phyloP scores from a whole-genome alignment of 2,888 invertebrate species.

The Chirona hameri region DNA sequence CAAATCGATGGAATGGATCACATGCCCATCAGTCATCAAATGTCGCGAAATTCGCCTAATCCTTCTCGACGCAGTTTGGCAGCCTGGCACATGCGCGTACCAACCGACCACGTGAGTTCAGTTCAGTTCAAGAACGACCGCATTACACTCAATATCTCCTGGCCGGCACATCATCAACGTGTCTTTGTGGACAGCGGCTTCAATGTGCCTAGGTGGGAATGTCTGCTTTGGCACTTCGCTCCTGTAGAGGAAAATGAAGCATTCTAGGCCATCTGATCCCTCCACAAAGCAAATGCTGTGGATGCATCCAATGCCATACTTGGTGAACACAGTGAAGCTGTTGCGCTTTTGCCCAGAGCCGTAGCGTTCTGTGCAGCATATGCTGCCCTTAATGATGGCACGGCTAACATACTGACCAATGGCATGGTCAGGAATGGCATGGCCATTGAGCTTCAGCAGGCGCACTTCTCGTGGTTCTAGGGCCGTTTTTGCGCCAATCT shows the following conservation, averaged over 20 bases:
- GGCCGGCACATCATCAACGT: neutral
- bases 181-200: neutral
- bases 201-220: neutral
- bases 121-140: neutral
- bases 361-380: neutral
- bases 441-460: neutral
- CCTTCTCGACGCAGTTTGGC: neutral
- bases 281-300: neutral
- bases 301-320: neutral
- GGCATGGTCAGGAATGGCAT: neutral
- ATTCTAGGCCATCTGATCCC: neutral
- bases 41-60: neutral
- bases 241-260: neutral
- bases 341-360: neutral
- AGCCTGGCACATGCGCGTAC: neutral
- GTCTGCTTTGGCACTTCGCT: neutral
- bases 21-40: no score
- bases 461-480: no score
- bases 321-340: neutral
- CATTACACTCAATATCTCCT: neutral
- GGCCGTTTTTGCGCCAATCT: neutral
- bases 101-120: neutral
- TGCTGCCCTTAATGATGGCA: neutral
- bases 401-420: neutral
- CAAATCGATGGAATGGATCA: no score